Evolutionary conservation across 1,140 invertebrate species (phyloP), one percentile per base, ranked within the genome.

Genomic region (Hylyphantes graminicola): DNA sequence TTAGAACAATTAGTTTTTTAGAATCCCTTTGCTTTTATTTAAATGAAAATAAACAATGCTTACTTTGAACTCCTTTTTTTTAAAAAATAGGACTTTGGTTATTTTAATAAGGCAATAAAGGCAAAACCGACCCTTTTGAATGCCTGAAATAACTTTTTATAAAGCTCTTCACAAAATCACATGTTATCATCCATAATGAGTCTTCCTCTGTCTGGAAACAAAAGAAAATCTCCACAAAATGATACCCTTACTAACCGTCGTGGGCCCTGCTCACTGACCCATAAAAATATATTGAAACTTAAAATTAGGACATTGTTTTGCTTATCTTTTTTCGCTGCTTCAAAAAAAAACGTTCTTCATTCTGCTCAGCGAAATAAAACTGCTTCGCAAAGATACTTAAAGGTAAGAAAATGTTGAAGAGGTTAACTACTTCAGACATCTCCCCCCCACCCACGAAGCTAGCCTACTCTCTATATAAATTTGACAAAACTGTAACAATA

Each of bases 341-440:
- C 2, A 6, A 74, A 57, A 55, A 61, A 74, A 74, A 15, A 21
- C 51, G 13, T 54, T 74, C 51, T 64, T 48, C 17, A n/a, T 67
- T 65, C 48, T 19, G 59, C 75, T 35, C 50, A 12, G 67, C 61
- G 67, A 67, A 63, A 78, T 63, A 50, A 78, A 63, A 35, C 61
- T 61, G 55, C 75, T 53, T 51, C 12, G 57, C 59, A 78, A 78
- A 78, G 75, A 61, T 78, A 54, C 75, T 78, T 65, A 65, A 57
- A 53, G 9, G 19, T 4, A 19, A 50, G 19, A 57, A 76, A 76
- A 61, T 11, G 55, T 78, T 53, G 53, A 61, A 5, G 21, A 78
- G 75, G 75, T 78, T 78, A 78, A 78, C 61, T 78, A 67, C 75
- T 48, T 9, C 61, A 35, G 75, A 67, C 75, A 21, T 11, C 50